Evolutionary conservation across 2,888 invertebrate species (phyloP), one percentile per base, ranked within the genome.

Genomic region (Anoplius nigerrimus): DNA sequence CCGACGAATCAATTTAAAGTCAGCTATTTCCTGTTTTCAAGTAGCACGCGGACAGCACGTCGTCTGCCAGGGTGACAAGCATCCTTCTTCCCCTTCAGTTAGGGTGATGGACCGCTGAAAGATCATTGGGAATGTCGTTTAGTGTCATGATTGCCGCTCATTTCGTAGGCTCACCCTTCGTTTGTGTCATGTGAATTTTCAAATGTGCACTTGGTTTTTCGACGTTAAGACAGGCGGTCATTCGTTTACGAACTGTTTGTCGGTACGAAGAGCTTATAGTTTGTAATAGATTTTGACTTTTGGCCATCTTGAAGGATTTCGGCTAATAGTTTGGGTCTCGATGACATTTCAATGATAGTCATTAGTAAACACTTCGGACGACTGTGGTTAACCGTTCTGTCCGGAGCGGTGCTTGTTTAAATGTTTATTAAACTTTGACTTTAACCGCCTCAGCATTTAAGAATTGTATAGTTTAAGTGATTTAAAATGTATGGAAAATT

Each of bases 51-150:
- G 81, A 69, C 76, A 68, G 76, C 76, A 78, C 75, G 83, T 85
- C 85, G 85, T 84, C 85, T 83, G 84, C 84, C 84, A 81, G 64
- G 78, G 72, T 76, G 76, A 81, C 77, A 82, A 75, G 79, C 66
- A 66, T 53, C 65, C 63, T 70, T 69, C 58, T 72, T 62, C 60
- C 69, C 71, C 67, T 69, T 69, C 71, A 64, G 22, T 62, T 64
- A 61, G 53, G 59, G 64, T 54, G 57, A 62, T 69, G 72, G 73
- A 75, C 70, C 62, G 54, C 66, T 61, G 57, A 51, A 13, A 43
- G n/a, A 24, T 56, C 22, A 11, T 24, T 18, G 20, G 16, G 20
- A 13, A 15, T 13, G 20, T 0, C 43, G 18, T 57, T 57, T 20
- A 34, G n/a, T 11, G 13, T 15, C 1, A 20, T 1, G 18, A 34